Percentiles rank a stretch among this genome's conserved stretches.
phyloP scores from a whole-genome alignment of 2,797 vertebrate genomes.

The Lemur catta region DNA sequence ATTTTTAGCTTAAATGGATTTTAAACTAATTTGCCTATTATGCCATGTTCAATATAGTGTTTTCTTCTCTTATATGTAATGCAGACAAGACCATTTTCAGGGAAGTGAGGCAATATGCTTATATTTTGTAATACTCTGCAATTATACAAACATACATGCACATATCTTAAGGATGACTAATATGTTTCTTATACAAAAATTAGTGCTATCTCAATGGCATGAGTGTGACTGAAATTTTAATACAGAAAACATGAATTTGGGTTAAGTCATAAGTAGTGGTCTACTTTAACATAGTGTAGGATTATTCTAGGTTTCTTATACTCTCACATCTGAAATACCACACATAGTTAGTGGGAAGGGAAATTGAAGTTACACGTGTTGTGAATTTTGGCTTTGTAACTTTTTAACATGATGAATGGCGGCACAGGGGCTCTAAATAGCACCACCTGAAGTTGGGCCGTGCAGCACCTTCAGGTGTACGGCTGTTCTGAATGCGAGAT shows the following conservation, averaged over 20 bases:
- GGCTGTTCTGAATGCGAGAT: not conserved
- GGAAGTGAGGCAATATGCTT: constrained; percentile 42
- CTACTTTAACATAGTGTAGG: not conserved
- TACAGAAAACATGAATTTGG: not conserved
- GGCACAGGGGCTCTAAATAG: not conserved
- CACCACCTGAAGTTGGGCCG: not conserved
- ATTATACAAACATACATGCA: not conserved
- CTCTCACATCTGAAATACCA: not conserved
- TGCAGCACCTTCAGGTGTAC: accelerated
- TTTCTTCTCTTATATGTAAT: constrained; percentile 45
- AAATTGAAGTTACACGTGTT: not conserved
- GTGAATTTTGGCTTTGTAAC: not conserved
- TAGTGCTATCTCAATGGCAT: not conserved
- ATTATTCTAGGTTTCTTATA: not conserved
- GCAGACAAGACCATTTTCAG: constrained; percentile 47
- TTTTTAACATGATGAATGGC: not conserved
- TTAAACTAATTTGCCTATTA: constrained; percentile 45
- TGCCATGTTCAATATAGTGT: not conserved
- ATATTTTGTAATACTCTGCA: constrained; percentile 21
- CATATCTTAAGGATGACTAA: not conserved
- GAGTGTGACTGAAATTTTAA: not conserved
- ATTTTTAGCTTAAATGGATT: constrained; percentile 52
- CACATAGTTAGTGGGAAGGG: not conserved
- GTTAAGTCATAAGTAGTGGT: not conserved
- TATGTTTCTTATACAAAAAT: constrained; percentile 45